Evolutionary conservation across 2,113 vertebrate species (phyloP), one percentile per base, ranked within the genome.

Genomic region (Sterna hirundo): DNA sequence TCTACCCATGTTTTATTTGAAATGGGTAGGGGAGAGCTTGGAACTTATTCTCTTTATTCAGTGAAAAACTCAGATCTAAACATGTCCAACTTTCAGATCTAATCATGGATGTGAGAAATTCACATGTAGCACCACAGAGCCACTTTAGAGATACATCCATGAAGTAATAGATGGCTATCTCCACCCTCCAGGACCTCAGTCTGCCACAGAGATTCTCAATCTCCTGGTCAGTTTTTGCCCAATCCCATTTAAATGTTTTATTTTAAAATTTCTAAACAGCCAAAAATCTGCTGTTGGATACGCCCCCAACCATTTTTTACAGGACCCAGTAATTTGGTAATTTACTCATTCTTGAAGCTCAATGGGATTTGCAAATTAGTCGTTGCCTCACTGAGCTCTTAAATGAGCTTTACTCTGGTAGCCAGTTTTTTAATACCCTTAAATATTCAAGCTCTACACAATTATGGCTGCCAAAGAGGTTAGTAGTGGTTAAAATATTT

Each of bases 41-140:
- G 38, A 92, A 80, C 15, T 58, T 62, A 49, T 0, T 16, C 27
- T n/a, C 47, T 71, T 79, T 46, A 42, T 69, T 77, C 54, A 69
- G 34, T 58, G 27, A 84, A 93, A 86, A 78, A 34, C 20, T 77
- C 64, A 65, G 22, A 70, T 84, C 19, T 81, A 70, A 95, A 78
- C 42, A 69, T 32, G 22, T 8, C 10, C 20, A 78, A 25, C 30
- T 81, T 91, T 78, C 30, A 74, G 17, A 51, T 58, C 21, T 51
- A 75, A 82, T 10, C 13, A 68, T 11, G 27, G 32, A 68, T n/a
- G 5, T 78, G 51, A 75, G 22, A 93, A 93, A 84, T 46, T 78
- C 51, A 75, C 27, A 68, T 19, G 3, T 46, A 61, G 30, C 22
- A 5, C 10, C n/a, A 49, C 3, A 82, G 65, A 81, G 36, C 5